A percentile compares a stretch with the other conserved stretches of the same genome.
These are phyloP conservation scores for Drosophila buzzatii DNA, from an alignment of 2,888 invertebrate species.

Conservation along the genomic window DNA sequence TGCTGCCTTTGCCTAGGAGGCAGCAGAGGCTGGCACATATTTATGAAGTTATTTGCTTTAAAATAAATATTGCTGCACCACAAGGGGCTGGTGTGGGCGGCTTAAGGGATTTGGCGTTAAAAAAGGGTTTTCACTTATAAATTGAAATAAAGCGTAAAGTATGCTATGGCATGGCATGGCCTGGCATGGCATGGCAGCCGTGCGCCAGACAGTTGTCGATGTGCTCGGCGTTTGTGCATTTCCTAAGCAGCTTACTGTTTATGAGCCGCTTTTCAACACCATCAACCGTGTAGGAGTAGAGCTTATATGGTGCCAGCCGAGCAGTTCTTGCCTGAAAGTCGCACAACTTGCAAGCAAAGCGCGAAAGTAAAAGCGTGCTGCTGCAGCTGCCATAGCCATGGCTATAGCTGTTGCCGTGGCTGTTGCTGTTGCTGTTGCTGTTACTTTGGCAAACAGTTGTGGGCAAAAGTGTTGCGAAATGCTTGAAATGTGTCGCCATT, in stretches of 20 bases:
- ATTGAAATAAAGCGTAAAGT: slow-evolving; percentile 73
- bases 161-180: slow-evolving; percentile 34
- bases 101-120: slow-evolving; percentile 70
- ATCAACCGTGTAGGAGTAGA: slow-evolving; percentile 29
- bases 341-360: slow-evolving; percentile 6
- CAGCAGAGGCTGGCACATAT: slow-evolving; percentile 50
- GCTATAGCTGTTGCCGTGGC: slow-evolving; percentile 5
- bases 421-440: slow-evolving; percentile 5
- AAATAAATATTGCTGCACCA: slow-evolving; percentile 64
- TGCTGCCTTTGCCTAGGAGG: slow-evolving; percentile 30
- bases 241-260: slow-evolving; percentile 76
- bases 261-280: slow-evolving; percentile 74
- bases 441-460: slow-evolving; percentile 53
- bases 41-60: slow-evolving; percentile 80
- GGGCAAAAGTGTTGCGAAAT: slow-evolving; percentile 68
- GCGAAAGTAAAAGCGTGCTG: slow-evolving; percentile 43
- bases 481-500: slow-evolving; percentile 71
- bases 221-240: slow-evolving; percentile 57
- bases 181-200: slow-evolving; percentile 5
- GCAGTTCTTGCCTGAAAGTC: slow-evolving; percentile 15
- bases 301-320: slow-evolving; percentile 14
- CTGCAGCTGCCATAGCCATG: slow-evolving; percentile 9
- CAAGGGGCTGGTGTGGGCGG: slow-evolving; percentile 18
- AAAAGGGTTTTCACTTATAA: slow-evolving; percentile 68
- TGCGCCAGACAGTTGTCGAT: slow-evolving; percentile 44